phyloP scores from a whole-genome alignment of 2,888 invertebrate genomes.

The Heliconius erato region DNA sequence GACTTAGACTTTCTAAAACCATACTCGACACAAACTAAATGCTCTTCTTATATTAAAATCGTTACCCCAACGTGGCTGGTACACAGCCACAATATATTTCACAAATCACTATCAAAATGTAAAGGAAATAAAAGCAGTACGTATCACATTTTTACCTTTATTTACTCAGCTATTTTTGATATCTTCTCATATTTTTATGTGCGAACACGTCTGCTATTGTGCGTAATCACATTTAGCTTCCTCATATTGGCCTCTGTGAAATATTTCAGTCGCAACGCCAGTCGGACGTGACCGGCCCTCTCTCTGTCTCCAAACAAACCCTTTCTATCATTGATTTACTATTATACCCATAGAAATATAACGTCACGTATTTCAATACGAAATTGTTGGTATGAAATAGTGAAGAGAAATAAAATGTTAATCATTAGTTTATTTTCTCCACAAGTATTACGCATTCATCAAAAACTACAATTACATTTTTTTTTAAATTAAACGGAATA shows the following conservation, averaged over 20 bases:
- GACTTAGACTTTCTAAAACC: too few relatives aligned
- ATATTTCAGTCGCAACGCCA: conserved; percentile 34
- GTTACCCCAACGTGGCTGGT: neutral
- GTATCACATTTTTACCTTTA: conserved; percentile 18
- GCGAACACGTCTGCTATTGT: conserved; percentile 37
- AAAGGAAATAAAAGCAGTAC: conserved; percentile 4
- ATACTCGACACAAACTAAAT: neutral
- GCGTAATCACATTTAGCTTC: conserved; percentile 33
- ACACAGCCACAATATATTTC: neutral
- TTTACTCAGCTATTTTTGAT: conserved; percentile 33
- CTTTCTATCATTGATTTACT: conserved; percentile 30
- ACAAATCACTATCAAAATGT: conserved; percentile 2
- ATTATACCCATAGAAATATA: conserved; percentile 21
- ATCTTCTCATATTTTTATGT: conserved; percentile 31
- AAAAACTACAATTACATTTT: too few relatives aligned
- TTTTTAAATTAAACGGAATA: too few relatives aligned
- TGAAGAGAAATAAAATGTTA: neutral
- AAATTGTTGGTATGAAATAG: neutral
- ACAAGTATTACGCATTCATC: neutral
- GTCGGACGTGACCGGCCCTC: conserved; percentile 30
- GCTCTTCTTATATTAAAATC: neutral
- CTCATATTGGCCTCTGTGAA: conserved; percentile 22
- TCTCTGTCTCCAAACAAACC: conserved; percentile 29
- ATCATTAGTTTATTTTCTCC: neutral
- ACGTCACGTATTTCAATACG: conserved; percentile 23